Base-by-base conservation (phyloP, 2,888 invertebrate genomes). In the Timema cristinae region DNA sequence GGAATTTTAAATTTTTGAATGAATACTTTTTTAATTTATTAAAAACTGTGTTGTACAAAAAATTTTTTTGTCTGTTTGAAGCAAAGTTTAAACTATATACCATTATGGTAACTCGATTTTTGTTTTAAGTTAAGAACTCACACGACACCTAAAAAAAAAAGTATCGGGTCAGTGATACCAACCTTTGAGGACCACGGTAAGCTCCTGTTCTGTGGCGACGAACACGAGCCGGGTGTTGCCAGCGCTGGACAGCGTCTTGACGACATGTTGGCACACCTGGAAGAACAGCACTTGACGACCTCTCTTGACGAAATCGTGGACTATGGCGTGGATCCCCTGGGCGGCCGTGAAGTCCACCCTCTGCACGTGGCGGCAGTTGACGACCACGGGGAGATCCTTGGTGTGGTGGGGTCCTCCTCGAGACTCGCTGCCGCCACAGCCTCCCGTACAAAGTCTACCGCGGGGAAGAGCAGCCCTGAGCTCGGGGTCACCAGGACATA, bases 301-400 rank as follows among this genome's bases (percentile, higher is more conserved):
- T 49, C 63, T 52, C 5, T 50, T 49, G 15, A 16, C 11, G 5
- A 67, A 32, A 50, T 63, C 68, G 10, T 16, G 49, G 6, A 66
- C 16, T 32, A 68, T 59, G 16, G 69, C 54, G 11, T 56, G 32
- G 48, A 72, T 73, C 71, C 80, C 91, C 84, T 90, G 87, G 75
- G 88, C 84, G 74, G 90, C 88, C 0, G 91, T 91, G 79, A 87
- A 91, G 79, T 91, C 91, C 76, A 89, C 81, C 76, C 85, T 85
- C 70, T 85, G 85, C 67, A 91, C 83, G 71, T 86, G 85, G 69
- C 85, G 83, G 78, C 90, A 90, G 78, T 90, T 87, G 11, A 91
- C 81, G 16, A 91, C 87, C 32, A 90, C 56, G 81, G 79, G 15
- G 76, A 78, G 54, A 79, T 77, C 48, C 77, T 76, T 6, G 78